phyloP scores from a whole-genome alignment of 2,888 invertebrate species.

The Fabriciana adippe region DNA sequence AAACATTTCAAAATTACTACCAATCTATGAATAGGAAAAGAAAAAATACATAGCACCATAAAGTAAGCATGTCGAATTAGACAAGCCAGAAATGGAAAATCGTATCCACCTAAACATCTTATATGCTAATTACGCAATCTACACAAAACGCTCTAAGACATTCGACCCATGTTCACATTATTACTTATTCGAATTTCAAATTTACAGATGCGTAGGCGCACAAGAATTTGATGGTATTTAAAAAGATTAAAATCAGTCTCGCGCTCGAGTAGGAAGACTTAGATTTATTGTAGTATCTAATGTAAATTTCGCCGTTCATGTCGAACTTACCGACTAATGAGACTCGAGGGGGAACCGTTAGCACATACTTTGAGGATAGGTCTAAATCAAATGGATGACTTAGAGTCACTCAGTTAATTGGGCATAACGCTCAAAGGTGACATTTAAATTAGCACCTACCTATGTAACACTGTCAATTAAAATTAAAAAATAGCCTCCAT shows the following conservation, averaged over 20 bases:
- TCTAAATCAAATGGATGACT: constrained; percentile 64
- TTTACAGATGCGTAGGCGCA: constrained; percentile 72
- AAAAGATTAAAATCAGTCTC: constrained; percentile 72
- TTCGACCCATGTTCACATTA: constrained; percentile 59
- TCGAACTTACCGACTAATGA: constrained; percentile 68
- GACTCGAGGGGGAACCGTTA: constrained; percentile 54
- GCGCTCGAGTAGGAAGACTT: constrained; percentile 67
- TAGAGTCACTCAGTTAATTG: constrained; percentile 61
- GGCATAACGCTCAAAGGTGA: constrained; percentile 53
- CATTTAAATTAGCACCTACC: constrained; percentile 42
- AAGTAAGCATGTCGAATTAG: constrained; percentile 66
- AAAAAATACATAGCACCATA: constrained; percentile 61
- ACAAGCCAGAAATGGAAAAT: constrained; percentile 67
- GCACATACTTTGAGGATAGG: constrained; percentile 46
- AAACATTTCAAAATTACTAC: constrained; percentile 65
- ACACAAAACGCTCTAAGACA: constrained; percentile 45
- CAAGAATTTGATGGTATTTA: constrained; percentile 66
- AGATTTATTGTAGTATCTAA: constrained; percentile 69
- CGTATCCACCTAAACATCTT: constrained; percentile 55
- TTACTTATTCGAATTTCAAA: constrained; percentile 59
- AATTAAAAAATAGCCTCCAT: constrained; percentile 43
- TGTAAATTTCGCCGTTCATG: constrained; percentile 62
- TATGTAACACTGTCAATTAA: constrained; percentile 53
- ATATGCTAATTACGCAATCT: constrained; percentile 65
- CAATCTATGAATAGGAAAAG: constrained; percentile 51